These are phyloP conservation scores for Chrysemys picta DNA, from an alignment of 2,113 vertebrate genomes.

Conservation along the genomic window DNA sequence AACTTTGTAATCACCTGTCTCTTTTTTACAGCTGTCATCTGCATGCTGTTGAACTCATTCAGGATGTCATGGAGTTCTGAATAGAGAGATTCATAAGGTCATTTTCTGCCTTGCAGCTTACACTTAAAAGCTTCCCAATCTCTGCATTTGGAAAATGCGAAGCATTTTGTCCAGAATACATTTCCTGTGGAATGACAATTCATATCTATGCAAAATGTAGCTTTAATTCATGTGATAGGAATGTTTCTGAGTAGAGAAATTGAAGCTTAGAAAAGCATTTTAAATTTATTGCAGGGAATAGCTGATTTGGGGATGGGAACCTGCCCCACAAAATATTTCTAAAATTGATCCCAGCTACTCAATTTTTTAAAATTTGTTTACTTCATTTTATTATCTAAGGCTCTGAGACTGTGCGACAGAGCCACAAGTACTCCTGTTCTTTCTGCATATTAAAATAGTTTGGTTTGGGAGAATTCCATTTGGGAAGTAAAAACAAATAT, in stretches of 20 bases:
- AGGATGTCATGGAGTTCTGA: constrained; percentile 29
- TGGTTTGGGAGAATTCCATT: not conserved
- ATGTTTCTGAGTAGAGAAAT: constrained; percentile 42
- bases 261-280: constrained; percentile 10
- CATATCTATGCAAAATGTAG: constrained; percentile 26
- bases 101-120: constrained; percentile 52
- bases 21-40: constrained; percentile 43
- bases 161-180: constrained; percentile 49
- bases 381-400: not conserved
- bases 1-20: constrained; percentile 48
- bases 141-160: constrained; percentile 32
- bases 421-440: not conserved
- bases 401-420: not conserved
- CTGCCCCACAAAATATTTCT: constrained; percentile 29
- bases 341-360: not conserved
- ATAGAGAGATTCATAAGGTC: constrained; percentile 48
- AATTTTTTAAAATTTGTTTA: constrained; percentile 5
- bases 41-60: constrained; percentile 39
- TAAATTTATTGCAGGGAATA: not conserved
- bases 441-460: not conserved
- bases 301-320: not conserved
- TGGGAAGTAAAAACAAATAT: not conserved
- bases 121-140: constrained; percentile 37
- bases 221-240: constrained; percentile 38
- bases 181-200: constrained; percentile 51